Evolutionary conservation across 2,797 vertebrate genomes (phyloP).

Genomic region (Podargus strigoides): DNA sequence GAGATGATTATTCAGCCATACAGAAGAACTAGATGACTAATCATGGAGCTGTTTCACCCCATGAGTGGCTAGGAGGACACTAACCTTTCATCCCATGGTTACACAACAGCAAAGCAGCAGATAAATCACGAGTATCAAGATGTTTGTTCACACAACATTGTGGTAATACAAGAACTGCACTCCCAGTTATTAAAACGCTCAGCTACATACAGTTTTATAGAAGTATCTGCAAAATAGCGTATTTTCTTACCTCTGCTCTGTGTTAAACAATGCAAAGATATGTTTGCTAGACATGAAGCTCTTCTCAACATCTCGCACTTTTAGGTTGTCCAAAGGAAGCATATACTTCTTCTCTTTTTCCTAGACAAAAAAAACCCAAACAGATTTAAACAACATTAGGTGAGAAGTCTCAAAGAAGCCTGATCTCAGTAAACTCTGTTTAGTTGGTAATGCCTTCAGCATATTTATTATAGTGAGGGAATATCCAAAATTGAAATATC

Average conservation of each 20-base stretch:
- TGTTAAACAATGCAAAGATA: conserved; percentile 90
- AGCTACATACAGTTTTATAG: not conserved
- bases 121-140: not conserved
- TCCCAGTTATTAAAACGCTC: not conserved
- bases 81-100: not conserved
- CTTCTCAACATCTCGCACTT: conserved; percentile 93
- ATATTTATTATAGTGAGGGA: not conserved
- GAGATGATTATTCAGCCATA: conserved; percentile 34
- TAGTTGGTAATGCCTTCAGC: not conserved
- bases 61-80: not conserved
- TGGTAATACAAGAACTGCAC: not conserved
- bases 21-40: conserved; percentile 25
- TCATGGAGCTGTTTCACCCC: not conserved
- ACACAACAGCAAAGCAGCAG: conserved; percentile 1
- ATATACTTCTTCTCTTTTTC: conserved; percentile 99
- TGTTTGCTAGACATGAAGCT: conserved; percentile 97
- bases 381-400: conserved; percentile 58
- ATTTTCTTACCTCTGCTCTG: conserved; percentile 87
- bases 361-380: conserved; percentile 63
- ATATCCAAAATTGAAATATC: not conserved
- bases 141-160: not conserved
- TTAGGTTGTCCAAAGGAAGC: conserved; percentile 96
- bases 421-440: not conserved
- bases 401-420: conserved; percentile 40
- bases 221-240: not conserved